These are phyloP conservation scores for Saturnia pavonia DNA, from an alignment of 2,888 invertebrate genomes.

Conservation along the genomic window DNA sequence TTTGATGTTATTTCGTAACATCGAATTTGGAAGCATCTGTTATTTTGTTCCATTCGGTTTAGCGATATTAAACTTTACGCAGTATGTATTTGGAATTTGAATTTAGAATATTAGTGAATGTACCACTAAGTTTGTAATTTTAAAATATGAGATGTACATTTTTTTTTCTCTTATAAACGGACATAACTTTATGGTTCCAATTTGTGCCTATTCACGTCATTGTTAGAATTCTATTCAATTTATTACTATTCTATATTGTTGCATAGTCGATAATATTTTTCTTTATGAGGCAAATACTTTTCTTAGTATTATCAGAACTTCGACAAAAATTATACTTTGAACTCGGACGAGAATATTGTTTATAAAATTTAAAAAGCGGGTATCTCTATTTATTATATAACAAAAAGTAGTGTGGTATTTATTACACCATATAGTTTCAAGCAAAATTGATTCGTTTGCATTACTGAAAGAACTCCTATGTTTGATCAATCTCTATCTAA, in stretches of 20 bases:
- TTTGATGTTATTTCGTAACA: conserved; percentile 74
- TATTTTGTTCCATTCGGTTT: conserved; percentile 33
- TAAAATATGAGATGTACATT: conserved; percentile 39
- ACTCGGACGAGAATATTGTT: background rate
- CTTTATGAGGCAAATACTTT: conserved; percentile 2
- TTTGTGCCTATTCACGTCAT: conserved; percentile 71
- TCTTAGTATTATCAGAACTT: background rate
- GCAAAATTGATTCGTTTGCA: background rate
- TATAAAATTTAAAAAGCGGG: too few species aligned
- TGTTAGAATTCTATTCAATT: conserved; percentile 45
- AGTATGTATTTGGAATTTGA: conserved; percentile 3
- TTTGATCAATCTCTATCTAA: too few species aligned
- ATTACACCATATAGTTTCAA: background rate
- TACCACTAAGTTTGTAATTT: conserved; percentile 23
- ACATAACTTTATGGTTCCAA: conserved; percentile 75
- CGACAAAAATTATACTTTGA: background rate
- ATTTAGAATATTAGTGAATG: conserved; percentile 25
- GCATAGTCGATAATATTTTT: conserved; percentile 20
- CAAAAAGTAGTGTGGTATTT: background rate
- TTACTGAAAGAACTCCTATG: too few species aligned
- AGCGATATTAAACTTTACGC: conserved; percentile 26
- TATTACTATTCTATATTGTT: conserved; percentile 46
- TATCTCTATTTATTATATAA: too few species aligned
- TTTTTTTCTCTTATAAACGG: conserved; percentile 49
- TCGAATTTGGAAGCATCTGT: conserved; percentile 39